Percentiles rank a stretch among this genome's conserved stretches.
Conservation (phyloP, 2,113 vertebrate species). For the Colistium nudipinnis region DNA sequence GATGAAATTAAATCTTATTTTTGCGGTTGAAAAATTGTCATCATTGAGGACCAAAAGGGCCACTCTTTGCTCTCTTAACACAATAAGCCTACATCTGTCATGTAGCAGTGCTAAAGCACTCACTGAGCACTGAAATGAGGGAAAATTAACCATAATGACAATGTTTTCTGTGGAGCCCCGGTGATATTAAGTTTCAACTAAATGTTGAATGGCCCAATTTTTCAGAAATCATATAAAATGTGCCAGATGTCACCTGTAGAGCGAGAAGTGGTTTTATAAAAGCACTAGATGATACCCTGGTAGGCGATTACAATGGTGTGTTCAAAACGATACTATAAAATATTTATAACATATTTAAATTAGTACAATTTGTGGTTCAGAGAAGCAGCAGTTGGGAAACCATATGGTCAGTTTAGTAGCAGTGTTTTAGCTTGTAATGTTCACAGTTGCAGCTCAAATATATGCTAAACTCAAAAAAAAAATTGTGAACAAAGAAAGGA, state of each 20-base stretch:
- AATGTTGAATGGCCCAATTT: slow-evolving; percentile 25
- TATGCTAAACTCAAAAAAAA: neutral
- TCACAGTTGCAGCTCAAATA: neutral
- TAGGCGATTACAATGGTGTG: neutral
- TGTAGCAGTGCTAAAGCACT: slow-evolving; percentile 22
- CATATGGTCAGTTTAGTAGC: neutral
- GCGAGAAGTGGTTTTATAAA: neutral
- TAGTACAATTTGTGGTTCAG: too few species aligned
- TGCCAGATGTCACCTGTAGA: slow-evolving; percentile 30
- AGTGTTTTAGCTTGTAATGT: neutral
- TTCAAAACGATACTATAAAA: neutral
- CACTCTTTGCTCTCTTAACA: neutral
- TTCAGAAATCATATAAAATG: slow-evolving; percentile 21
- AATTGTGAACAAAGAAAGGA: neutral
- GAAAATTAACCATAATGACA: slow-evolving; percentile 31
- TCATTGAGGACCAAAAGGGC: slow-evolving; percentile 6
- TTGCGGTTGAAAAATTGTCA: slow-evolving; percentile 7
- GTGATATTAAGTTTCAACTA: slow-evolving; percentile 24
- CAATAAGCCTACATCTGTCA: slow-evolving; percentile 2
- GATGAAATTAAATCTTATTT: slow-evolving; percentile 6
- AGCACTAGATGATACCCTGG: neutral
- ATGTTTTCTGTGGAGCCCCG: neutral
- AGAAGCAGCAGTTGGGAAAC: slow-evolving; percentile 1
- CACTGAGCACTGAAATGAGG: slow-evolving; percentile 5
- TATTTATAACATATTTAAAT: neutral